A percentile compares a stretch with the other conserved stretches of the same genome.
Evolutionary conservation across 2,113 vertebrate genomes (phyloP).

Genomic region (Catharus fuscescens): DNA sequence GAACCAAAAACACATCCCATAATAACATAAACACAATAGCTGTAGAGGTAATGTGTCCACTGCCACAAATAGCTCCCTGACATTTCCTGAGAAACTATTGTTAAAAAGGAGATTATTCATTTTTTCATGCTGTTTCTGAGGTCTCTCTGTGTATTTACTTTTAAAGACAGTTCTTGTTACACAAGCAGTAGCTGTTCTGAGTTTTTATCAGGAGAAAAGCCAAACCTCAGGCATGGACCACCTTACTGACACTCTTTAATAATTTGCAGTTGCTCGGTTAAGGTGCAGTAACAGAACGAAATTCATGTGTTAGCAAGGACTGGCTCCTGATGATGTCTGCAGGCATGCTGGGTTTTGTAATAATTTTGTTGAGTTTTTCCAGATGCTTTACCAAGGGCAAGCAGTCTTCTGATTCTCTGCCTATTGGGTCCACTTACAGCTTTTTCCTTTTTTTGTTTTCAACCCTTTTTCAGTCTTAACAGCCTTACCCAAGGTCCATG

Average conservation of each 20-base stretch:
- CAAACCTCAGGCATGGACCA: not conserved
- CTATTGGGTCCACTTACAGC: not conserved
- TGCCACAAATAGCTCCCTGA: not conserved
- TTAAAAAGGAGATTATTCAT: not conserved
- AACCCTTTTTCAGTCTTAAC: not conserved
- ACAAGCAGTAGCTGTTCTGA: not conserved
- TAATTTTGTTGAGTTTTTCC: not conserved
- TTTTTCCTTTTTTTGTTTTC: not conserved
- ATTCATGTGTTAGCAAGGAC: not conserved
- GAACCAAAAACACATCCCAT: not conserved
- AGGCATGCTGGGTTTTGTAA: not conserved
- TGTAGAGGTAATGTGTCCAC: not conserved
- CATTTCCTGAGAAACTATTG: not conserved
- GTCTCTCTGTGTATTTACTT: not conserved
- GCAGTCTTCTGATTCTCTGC: not conserved
- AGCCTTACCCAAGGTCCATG: not conserved
- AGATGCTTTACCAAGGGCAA: not conserved
- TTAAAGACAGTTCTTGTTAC: not conserved
- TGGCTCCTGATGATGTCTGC: not conserved
- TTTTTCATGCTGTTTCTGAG: not conserved
- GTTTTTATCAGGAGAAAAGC: not conserved
- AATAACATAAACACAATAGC: not conserved
- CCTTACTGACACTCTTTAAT: not conserved
- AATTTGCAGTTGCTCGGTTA: not conserved
- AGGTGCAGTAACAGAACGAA: not conserved